These are phyloP conservation scores for Xyliphius kryptos DNA, from an alignment of 2,113 vertebrate species.

Conservation along the genomic window DNA sequence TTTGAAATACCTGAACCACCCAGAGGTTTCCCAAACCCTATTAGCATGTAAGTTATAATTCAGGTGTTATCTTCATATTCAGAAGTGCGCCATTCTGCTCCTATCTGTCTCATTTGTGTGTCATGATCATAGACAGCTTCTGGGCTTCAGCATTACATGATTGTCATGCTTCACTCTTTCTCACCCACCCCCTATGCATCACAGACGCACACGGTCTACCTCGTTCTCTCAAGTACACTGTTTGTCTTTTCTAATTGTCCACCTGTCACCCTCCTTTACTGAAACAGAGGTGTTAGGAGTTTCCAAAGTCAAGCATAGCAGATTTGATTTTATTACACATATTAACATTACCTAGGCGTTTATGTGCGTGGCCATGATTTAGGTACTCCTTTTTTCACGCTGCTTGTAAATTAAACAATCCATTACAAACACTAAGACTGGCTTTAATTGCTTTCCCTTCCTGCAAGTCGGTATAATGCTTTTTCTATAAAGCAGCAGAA, in stretches of 20 bases:
- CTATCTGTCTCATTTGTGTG: conserved; percentile 11
- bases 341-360: conserved; percentile 8
- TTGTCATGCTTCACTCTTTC: conserved; percentile 10
- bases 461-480: conserved; percentile 10
- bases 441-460: conserved; percentile 30
- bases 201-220: background rate
- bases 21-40: background rate
- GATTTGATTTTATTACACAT: conserved; percentile 22
- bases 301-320: conserved; percentile 8
- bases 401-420: conserved; percentile 15
- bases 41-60: conserved; percentile 5
- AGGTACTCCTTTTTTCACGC: background rate
- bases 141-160: conserved; percentile 17
- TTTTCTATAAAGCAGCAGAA: conserved; percentile 11
- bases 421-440: conserved; percentile 8
- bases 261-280: conserved; percentile 17
- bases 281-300: conserved; percentile 22
- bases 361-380: conserved; percentile 6
- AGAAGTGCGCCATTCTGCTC: background rate
- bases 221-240: background rate
- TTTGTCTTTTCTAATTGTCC: conserved; percentile 29
- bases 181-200: background rate
- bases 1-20: too few species aligned
- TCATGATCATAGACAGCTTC: conserved; percentile 8
- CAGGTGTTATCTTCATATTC: background rate